Base-by-base conservation (phyloP, 1,140 invertebrate genomes). In the Bombus ignitus region DNA sequence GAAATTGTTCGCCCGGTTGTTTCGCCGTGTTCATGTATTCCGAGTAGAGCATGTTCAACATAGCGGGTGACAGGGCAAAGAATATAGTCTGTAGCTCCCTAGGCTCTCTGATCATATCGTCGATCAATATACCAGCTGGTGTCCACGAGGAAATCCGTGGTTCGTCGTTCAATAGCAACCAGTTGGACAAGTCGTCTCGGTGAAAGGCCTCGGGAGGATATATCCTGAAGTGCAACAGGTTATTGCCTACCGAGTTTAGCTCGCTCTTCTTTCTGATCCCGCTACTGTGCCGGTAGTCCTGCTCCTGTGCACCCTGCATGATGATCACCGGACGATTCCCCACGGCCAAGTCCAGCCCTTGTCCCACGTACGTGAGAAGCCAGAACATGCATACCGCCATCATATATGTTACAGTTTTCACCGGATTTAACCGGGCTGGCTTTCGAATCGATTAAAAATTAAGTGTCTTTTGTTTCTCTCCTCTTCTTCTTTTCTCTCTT, bases 301-400 rank as follows among this genome's bases (percentile, higher is more conserved):
- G 89, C 2, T 77, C 79, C 62, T 83, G 81, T 57, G 76, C 37
- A 2, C 66, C 90, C 53, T 92, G 84, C 81, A 91, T 88, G 68
- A 91, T 85, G 87, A 88, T 89, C 62, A 90, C 87, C 12, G 92
- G 92, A 57, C 92, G 92, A 88, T 92, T 92, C 37, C 88, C 92
- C 70, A 94, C 84, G 47, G 89, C 89, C n/a, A 93, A 77, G 44
- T 92, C 92, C 68, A 93, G 88, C n/a, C 92, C 92, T 37, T 93
- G 82, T 88, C 93, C 92, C 80, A 92, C 92, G 89, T 92, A 94
- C 70, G 91, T 92, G 75, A 93, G 89, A 57, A 94, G 86, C 92
- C 92, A 93, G 82, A 94, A 88, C 83, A 92, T 90, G 88, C 90
- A 91, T 77, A 91, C 91, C 83, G 92, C 91, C 93, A 94, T 94